Percentiles rank a stretch among this genome's conserved stretches.
phyloP scores from a whole-genome alignment of 1,140 invertebrate genomes.

The Cotesia vestalis region DNA sequence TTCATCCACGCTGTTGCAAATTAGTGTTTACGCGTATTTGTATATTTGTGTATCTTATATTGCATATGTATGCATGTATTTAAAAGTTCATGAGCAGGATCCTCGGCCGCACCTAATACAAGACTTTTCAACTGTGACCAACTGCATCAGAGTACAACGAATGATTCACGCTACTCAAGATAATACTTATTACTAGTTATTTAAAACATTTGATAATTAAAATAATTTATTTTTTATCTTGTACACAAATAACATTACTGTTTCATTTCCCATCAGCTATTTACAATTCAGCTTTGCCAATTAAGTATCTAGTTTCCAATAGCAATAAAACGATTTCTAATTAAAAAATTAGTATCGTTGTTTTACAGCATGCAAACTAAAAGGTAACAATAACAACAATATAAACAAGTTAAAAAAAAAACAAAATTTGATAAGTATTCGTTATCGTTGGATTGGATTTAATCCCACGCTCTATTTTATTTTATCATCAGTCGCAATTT shows the following conservation, averaged over 20 bases:
- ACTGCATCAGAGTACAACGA: conserved; percentile 14
- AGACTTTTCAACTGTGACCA: conserved; percentile 32
- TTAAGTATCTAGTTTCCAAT: background rate
- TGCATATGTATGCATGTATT: background rate
- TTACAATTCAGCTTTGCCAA: too few relatives aligned
- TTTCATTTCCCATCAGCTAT: too few relatives aligned
- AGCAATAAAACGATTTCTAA: background rate
- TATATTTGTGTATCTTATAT: background rate
- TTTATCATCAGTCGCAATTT: conserved; percentile 32
- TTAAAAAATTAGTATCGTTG: background rate
- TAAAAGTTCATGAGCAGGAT: background rate
- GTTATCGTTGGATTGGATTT: conserved; percentile 24
- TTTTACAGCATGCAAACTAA: background rate
- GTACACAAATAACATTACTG: background rate
- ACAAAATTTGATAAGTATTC: conserved; percentile 3
- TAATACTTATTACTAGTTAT: conserved; percentile 16
- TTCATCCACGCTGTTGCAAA: too few relatives aligned
- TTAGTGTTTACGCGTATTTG: background rate
- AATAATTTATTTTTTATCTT: background rate
- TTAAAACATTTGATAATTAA: background rate
- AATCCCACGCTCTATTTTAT: conserved; percentile 35
- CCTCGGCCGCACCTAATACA: conserved; percentile 12
- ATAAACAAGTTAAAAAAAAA: background rate
- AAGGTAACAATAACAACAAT: background rate
- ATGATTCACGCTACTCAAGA: conserved; percentile 13